These are phyloP conservation scores for Synanthedon formicaeformis DNA, from an alignment of 2,888 invertebrate genomes.

Conservation along the genomic window DNA sequence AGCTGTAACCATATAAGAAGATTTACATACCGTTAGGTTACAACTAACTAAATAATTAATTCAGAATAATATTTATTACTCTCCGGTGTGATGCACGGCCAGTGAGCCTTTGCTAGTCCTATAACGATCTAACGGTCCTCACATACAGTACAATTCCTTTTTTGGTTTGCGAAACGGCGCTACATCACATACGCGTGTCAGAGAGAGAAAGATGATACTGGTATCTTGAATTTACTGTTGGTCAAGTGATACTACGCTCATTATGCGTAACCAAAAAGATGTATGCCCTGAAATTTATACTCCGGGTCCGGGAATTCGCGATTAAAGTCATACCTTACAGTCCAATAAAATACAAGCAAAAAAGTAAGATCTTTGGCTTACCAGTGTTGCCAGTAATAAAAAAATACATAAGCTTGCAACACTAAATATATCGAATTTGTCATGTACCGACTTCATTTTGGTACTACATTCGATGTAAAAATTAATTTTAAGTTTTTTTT, in stretches of 20 bases:
- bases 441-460: too few species aligned
- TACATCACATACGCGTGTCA: slow-evolving; percentile 7
- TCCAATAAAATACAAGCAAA: too few species aligned
- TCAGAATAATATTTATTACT: slow-evolving; percentile 2
- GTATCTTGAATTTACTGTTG: neutral
- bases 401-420: too few species aligned
- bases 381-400: too few species aligned
- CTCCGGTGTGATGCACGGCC: slow-evolving; percentile 9
- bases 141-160: slow-evolving; percentile 14
- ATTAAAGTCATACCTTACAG: too few species aligned
- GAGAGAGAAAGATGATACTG: slow-evolving; percentile 4
- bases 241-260: neutral
- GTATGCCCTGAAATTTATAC: too few species aligned
- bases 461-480: too few species aligned
- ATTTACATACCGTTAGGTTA: neutral
- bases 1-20: too few species aligned
- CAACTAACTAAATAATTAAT: neutral
- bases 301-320: too few species aligned
- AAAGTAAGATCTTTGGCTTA: too few species aligned
- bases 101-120: slow-evolving; percentile 5
- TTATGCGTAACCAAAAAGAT: neutral
- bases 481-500: too few species aligned
- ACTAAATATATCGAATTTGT: too few species aligned
- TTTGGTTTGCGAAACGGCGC: slow-evolving; percentile 16
- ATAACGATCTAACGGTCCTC: slow-evolving; percentile 15